A percentile compares a stretch with the other conserved stretches of the same genome.
phyloP scores from a whole-genome alignment of 2,888 invertebrate genomes.

The Tachina fera region DNA sequence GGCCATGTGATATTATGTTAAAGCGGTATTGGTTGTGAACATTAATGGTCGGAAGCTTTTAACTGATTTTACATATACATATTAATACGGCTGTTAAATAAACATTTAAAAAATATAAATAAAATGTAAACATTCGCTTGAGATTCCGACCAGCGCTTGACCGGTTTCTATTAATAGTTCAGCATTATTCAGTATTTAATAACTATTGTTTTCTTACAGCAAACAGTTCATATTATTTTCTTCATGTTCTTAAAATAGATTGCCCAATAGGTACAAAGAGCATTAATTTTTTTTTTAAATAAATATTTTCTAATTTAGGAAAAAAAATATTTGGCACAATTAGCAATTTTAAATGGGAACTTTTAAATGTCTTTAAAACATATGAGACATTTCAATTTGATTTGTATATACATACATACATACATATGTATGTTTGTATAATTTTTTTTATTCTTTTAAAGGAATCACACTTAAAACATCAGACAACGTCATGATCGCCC shows the following conservation, averaged over 20 bases:
- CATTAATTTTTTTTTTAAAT: slow-evolving; percentile 18
- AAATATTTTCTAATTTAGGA: slow-evolving; percentile 3
- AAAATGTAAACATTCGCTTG: too few species aligned
- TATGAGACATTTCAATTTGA: slow-evolving; percentile 19
- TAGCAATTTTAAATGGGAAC: background rate
- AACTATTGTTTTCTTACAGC: background rate
- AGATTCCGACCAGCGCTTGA: too few species aligned
- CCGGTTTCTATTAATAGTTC: too few species aligned
- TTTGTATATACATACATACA: slow-evolving; percentile 9
- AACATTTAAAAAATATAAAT: too few species aligned
- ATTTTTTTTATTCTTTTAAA: slow-evolving; percentile 1
- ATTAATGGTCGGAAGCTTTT: too few species aligned
- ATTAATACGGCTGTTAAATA: too few species aligned
- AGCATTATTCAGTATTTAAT: background rate
- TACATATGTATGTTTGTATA: background rate
- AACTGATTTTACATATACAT: too few species aligned
- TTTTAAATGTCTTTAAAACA: slow-evolving; percentile 27
- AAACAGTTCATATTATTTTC: slow-evolving; percentile 6
- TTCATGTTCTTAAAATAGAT: slow-evolving; percentile 4
- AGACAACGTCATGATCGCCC: slow-evolving; percentile 29
- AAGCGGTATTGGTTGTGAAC: too few species aligned
- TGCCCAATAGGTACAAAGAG: background rate
- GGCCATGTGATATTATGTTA: too few species aligned
- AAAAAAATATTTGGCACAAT: slow-evolving; percentile 24
- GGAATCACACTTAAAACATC: slow-evolving; percentile 33